Evolutionary conservation across 2,888 invertebrate species (phyloP).

Genomic region (Drosophila mimica): DNA sequence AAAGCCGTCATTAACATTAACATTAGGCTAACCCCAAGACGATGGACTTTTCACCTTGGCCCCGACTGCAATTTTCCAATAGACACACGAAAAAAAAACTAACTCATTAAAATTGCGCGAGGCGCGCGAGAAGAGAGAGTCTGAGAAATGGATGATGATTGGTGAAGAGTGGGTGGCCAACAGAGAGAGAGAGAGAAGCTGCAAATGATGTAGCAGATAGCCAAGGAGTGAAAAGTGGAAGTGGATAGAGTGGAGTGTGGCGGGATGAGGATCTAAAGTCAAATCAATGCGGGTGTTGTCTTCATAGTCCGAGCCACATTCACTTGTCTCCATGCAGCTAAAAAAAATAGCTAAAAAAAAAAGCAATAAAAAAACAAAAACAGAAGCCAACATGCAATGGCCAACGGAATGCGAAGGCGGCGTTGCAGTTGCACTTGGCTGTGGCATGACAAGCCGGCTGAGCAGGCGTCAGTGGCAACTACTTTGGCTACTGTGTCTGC

Average conservation of each 20-base stretch:
- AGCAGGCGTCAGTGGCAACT: slow-evolving; percentile 26
- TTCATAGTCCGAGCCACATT: slow-evolving; percentile 59
- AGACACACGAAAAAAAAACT: slow-evolving; percentile 50
- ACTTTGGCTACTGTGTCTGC: slow-evolving; percentile 29
- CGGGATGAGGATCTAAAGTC: slow-evolving; percentile 22
- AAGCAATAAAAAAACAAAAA: slow-evolving; percentile 37
- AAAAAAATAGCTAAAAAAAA: neutral
- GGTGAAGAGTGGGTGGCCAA: slow-evolving; percentile 8
- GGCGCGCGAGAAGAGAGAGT: slow-evolving; percentile 32
- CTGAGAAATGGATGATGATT: slow-evolving; percentile 34
- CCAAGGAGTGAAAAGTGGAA: neutral
- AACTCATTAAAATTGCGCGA: slow-evolving; percentile 68
- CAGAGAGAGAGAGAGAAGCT: neutral
- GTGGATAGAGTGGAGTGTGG: neutral
- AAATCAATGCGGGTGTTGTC: slow-evolving; percentile 78
- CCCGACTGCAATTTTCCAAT: slow-evolving; percentile 68
- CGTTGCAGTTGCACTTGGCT: slow-evolving; percentile 26
- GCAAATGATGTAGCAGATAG: neutral
- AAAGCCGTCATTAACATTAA: slow-evolving; percentile 74
- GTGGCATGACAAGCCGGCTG: neutral
- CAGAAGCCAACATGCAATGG: slow-evolving; percentile 60
- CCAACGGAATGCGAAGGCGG: slow-evolving; percentile 51
- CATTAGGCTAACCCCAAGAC: slow-evolving; percentile 73
- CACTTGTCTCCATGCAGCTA: slow-evolving; percentile 63
- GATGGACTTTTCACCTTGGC: slow-evolving; percentile 76